Evolutionary conservation across 2,888 invertebrate genomes (phyloP), one percentile per base, ranked within the genome.

Genomic region (Folsomia manolachei): DNA sequence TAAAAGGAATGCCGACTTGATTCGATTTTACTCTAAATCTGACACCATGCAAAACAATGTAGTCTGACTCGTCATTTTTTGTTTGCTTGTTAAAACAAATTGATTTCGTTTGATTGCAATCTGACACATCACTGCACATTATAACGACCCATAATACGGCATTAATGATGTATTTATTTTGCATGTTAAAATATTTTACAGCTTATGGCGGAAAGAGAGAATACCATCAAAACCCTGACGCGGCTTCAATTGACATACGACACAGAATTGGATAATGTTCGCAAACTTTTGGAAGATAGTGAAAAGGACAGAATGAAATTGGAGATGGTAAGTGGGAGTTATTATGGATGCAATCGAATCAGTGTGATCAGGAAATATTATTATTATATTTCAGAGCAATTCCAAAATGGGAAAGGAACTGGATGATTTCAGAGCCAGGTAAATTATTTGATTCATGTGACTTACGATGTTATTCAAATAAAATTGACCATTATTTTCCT

Each of bases 201-300:
- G 78, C 27, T 78, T 7, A 70, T 72, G 71, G 74, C 76, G 1
- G 78, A 78, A 70, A 70, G 76, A 52, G 78, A 78, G 72, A 76
- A 76, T 39, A 78, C 78, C 7, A 76, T 78, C 1, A 71, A 71
- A 52, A 78, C 78, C 2, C 60, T 78, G 25, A 76, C 76, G 26
- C 69, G 74, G 21, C 74, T 78, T 24, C 74, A 78, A 60, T 69
- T 75, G 11, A 76, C 78, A 0, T 75, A 78, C 67, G 76, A 76
- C 56, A 76, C 72, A 11, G 78, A 78, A 52, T 68, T 78, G 66
- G 78, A 74, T 63, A 71, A 71, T 68, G 62, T 74, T 39, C 67
- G 78, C 7, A 74, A 75, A 24, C 26, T 63, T 19, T 71, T 76
- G 71, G 76, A 78, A 53, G 75, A 76, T 19, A 72, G 75, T 51